Evolutionary conservation across 2,113 vertebrate genomes (phyloP).

Genomic region (Dendropsophus ebraccatus): DNA sequence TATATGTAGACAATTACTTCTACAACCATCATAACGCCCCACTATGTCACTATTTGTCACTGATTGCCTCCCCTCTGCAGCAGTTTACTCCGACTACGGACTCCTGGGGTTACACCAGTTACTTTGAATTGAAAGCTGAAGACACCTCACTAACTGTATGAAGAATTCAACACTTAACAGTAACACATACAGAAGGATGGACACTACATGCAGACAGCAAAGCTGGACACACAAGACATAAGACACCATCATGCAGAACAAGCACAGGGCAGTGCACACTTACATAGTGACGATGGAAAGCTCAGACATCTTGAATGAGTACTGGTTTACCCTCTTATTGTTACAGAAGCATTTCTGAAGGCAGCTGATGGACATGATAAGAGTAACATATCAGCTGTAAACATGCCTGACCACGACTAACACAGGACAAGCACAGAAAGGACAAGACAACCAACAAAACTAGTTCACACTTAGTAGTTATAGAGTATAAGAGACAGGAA

Average conservation of each 20-base stretch:
- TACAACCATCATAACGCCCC: no score
- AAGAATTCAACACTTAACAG: not conserved
- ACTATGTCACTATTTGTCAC: no score
- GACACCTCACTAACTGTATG: not conserved
- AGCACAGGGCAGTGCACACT: slow-evolving; percentile 83
- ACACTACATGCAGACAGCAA: slow-evolving; percentile 64
- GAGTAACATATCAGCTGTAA: slow-evolving; percentile 82
- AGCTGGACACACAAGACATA: slow-evolving; percentile 48
- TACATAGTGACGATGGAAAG: slow-evolving; percentile 99
- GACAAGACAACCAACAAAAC: not conserved
- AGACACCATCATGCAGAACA: slow-evolving; percentile 70
- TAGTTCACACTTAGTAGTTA: not conserved
- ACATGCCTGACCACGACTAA: slow-evolving; percentile 66
- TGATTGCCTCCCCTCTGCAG: no score
- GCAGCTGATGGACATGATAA: slow-evolving; percentile 98
- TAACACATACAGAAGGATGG: slow-evolving; percentile 40
- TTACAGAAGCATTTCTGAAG: slow-evolving; percentile 99
- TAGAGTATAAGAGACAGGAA: not conserved
- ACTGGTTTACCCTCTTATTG: slow-evolving; percentile 95
- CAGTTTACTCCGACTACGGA: no score
- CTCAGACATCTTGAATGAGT: slow-evolving; percentile 99
- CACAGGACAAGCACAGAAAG: slow-evolving; percentile 50
- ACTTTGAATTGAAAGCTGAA: no score
- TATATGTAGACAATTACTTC: no score
- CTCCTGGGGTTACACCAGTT: no score